Percentiles rank a stretch among this genome's conserved stretches.
Conservation (phyloP, 2,888 invertebrate species). For the Ormyrus labotus region DNA sequence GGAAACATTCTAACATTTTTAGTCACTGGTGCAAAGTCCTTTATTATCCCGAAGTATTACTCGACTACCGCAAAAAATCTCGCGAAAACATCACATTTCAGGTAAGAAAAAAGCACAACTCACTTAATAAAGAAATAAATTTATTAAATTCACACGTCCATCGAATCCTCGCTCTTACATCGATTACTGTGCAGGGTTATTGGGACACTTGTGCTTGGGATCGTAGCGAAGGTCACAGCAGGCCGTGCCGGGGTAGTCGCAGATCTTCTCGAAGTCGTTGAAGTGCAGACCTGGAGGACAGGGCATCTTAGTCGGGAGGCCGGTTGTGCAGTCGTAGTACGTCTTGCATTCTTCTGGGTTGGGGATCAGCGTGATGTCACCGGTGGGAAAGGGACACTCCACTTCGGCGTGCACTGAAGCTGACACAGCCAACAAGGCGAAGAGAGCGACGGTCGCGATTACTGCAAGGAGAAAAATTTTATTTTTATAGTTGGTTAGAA, state of each 20-base stretch:
- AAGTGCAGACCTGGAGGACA: slow-evolving; percentile 21
- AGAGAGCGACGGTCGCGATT: background rate
- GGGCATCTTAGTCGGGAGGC: background rate
- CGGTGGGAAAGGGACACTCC: background rate
- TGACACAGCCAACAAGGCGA: background rate
- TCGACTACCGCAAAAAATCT: too few species aligned
- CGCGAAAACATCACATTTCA: too few species aligned
- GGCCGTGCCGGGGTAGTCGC: slow-evolving; percentile 7
- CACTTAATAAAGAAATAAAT: too few species aligned
- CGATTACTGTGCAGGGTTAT: too few species aligned
- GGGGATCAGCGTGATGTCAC: background rate
- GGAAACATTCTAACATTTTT: too few species aligned
- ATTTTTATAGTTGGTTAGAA: too few species aligned
- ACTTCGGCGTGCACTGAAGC: background rate
- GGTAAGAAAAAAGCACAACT: too few species aligned
- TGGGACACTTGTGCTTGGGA: background rate
- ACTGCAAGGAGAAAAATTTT: background rate
- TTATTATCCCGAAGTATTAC: too few species aligned
- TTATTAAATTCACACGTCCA: too few species aligned
- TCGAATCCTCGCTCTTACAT: too few species aligned
- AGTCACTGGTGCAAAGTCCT: too few species aligned
- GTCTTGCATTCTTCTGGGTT: slow-evolving; percentile 2
- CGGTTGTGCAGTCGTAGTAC: background rate
- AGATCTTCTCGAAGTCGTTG: background rate
- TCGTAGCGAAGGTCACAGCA: slow-evolving; percentile 7